Conservation (phyloP, 2,113 vertebrate genomes). For the Macrotis lagotis region DNA sequence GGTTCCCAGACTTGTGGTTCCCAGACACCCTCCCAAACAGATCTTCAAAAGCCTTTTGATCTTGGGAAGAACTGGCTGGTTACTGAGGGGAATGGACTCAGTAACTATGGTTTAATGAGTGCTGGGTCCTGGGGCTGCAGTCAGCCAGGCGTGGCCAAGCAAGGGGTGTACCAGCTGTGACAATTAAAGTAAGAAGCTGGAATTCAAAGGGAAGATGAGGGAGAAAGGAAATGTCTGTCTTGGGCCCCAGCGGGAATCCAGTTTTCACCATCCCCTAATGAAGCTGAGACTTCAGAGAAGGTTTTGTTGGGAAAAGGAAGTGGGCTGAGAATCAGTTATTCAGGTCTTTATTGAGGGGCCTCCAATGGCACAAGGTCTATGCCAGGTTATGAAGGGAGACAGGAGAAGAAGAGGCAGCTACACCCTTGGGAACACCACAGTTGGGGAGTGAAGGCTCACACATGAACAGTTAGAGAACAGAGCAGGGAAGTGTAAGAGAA, state of each 20-base stretch:
- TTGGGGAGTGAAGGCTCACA: background rate
- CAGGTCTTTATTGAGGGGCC: background rate
- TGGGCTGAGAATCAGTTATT: background rate
- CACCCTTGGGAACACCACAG: background rate
- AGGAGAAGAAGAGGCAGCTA: background rate
- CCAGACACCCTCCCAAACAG: background rate
- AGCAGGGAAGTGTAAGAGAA: background rate
- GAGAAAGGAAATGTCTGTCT: background rate
- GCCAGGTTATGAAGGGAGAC: background rate
- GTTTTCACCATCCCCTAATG: background rate
- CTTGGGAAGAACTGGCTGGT: background rate
- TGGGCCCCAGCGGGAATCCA: background rate
- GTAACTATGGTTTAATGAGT: slow-evolving; percentile 7
- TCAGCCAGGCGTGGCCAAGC: background rate
- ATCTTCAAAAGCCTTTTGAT: slow-evolving; percentile 64
- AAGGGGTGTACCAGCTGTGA: background rate
- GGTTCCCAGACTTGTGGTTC: background rate
- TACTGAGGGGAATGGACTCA: background rate
- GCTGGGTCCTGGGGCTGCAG: background rate
- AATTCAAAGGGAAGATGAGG: background rate
- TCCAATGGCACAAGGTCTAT: background rate
- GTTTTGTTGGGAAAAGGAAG: background rate
- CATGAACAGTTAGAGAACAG: background rate
- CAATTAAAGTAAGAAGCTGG: background rate
- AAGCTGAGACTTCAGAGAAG: background rate